Percentiles rank a stretch among this genome's conserved stretches.
Conservation (phyloP, 1,140 invertebrate species). For the Marisa cornuarietis region DNA sequence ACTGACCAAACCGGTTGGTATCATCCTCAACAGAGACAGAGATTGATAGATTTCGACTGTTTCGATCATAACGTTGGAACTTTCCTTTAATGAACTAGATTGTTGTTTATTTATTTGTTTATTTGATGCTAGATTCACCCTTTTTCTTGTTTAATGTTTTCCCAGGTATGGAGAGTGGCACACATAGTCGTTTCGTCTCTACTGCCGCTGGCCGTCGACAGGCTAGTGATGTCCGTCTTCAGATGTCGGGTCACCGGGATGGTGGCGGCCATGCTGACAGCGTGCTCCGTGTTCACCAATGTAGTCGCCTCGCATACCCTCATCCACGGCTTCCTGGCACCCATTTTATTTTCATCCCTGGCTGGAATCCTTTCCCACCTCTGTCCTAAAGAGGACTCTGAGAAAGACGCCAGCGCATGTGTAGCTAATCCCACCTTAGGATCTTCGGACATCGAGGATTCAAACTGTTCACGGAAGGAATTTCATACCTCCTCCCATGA, state of each 20-base stretch:
- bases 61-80: background rate
- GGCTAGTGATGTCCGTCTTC: constrained; percentile 35
- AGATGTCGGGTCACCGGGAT: constrained; percentile 38
- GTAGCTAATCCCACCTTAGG: too few relatives aligned
- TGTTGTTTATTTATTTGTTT: too few relatives aligned
- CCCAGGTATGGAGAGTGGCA: constrained; percentile 44
- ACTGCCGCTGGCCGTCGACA: constrained; percentile 45
- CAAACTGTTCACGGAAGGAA: too few relatives aligned
- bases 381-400: background rate
- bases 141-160: too few relatives aligned
- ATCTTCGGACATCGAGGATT: too few relatives aligned
- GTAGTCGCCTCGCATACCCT: constrained; percentile 57
- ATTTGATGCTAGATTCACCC: too few relatives aligned
- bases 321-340: constrained; percentile 53
- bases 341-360: constrained; percentile 46
- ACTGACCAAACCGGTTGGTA: too few relatives aligned
- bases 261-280: constrained; percentile 44
- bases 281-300: constrained; percentile 46
- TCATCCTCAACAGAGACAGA: too few relatives aligned
- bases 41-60: too few relatives aligned
- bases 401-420: too few relatives aligned
- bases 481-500: too few relatives aligned
- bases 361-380: background rate
- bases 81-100: constrained; percentile 20
- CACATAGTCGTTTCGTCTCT: constrained; percentile 51